Conservation (phyloP, 2,113 vertebrate species). For the Micronisus gabar region DNA sequence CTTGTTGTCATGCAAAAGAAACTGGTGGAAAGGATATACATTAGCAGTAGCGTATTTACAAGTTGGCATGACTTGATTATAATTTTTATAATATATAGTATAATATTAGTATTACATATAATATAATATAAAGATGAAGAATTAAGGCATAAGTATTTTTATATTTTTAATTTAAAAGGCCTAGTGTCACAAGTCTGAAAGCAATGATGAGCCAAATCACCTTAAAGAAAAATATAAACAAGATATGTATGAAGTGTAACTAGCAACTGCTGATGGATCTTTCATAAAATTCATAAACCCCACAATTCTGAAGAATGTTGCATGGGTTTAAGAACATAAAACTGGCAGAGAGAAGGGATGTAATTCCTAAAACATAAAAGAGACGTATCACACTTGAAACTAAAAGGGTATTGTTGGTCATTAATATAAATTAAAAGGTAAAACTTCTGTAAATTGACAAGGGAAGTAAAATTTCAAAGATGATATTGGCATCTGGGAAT, state of each 20-base stretch:
- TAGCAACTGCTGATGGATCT: background rate
- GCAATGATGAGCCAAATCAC: background rate
- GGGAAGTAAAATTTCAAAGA: background rate
- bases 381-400: background rate
- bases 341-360: background rate
- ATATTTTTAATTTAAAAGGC: background rate
- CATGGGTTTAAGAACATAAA: background rate
- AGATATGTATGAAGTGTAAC: background rate
- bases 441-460: background rate
- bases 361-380: background rate
- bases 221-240: background rate
- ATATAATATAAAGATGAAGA: background rate
- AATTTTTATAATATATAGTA: background rate
- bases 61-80: background rate
- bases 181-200: background rate
- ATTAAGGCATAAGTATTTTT: background rate
- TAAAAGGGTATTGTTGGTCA: background rate
- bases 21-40: background rate
- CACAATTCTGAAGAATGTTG: background rate
- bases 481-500: background rate
- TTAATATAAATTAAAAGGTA: background rate
- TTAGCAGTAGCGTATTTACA: background rate
- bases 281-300: background rate
- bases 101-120: background rate
- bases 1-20: background rate